Evolutionary conservation across 2,888 invertebrate genomes (phyloP).

Genomic region (Chrysolina haemoptera): DNA sequence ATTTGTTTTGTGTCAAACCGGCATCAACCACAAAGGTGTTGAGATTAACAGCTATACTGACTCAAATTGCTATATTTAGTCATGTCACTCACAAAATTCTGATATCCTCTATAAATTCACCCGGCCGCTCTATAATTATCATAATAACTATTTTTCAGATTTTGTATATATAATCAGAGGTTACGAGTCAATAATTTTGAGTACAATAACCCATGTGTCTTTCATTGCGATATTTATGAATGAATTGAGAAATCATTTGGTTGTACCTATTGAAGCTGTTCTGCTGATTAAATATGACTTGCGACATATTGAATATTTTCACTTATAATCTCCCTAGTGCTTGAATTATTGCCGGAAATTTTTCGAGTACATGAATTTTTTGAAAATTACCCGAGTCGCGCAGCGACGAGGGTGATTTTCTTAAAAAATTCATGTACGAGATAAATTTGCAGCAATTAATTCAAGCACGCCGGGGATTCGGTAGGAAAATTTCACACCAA

Average conservation of each 20-base stretch:
- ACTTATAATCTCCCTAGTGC: too few relatives aligned
- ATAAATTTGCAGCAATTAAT: too few relatives aligned
- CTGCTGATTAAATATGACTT: not conserved
- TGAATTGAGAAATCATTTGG: not conserved
- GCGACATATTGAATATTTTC: too few relatives aligned
- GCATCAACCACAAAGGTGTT: slow-evolving; percentile 45
- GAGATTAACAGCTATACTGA: slow-evolving; percentile 48
- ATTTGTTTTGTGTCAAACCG: slow-evolving; percentile 20
- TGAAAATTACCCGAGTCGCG: too few relatives aligned
- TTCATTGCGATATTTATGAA: not conserved
- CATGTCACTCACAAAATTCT: slow-evolving; percentile 52
- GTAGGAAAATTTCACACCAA: too few relatives aligned
- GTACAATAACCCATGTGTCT: slow-evolving; percentile 36
- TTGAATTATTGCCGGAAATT: too few relatives aligned
- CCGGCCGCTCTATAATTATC: slow-evolving; percentile 58
- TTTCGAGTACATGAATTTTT: too few relatives aligned
- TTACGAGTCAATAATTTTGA: slow-evolving; percentile 46
- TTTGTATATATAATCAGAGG: slow-evolving; percentile 54
- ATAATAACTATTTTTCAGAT: slow-evolving; percentile 56
- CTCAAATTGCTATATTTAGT: slow-evolving; percentile 51
- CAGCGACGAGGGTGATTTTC: too few relatives aligned
- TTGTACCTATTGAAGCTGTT: not conserved
- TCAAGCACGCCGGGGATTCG: too few relatives aligned
- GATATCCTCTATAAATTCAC: slow-evolving; percentile 40
- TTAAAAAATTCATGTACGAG: too few relatives aligned